Evolutionary conservation across 2,888 invertebrate genomes (phyloP).

Genomic region (Leucania comma): DNA sequence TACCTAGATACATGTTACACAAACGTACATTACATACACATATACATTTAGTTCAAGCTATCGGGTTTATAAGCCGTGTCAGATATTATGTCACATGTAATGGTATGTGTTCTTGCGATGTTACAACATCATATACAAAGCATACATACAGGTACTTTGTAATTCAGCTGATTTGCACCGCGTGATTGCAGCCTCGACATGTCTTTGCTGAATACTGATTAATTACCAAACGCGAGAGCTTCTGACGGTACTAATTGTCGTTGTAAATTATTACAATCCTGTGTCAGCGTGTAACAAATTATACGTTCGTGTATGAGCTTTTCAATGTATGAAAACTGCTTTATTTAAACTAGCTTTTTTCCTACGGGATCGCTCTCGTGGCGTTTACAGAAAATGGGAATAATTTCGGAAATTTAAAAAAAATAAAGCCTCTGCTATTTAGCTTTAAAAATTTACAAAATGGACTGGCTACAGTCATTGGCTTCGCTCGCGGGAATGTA

Average conservation of each 20-base stretch:
- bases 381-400: no score
- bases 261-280: constrained; percentile 7
- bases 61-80: constrained; percentile 29
- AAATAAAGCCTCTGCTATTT: no score
- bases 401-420: no score
- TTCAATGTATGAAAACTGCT: constrained; percentile 5
- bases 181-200: constrained; percentile 52
- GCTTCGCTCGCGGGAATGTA: no score
- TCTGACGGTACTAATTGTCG: constrained; percentile 26
- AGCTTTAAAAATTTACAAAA: no score
- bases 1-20: no score
- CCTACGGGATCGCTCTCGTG: no score
- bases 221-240: constrained; percentile 30
- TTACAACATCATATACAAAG: constrained; percentile 15
- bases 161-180: constrained; percentile 33
- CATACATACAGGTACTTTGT: background rate
- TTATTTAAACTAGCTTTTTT: background rate
- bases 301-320: background rate
- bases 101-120: constrained; percentile 24
- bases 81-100: constrained; percentile 31
- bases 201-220: constrained; percentile 48
- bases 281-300: background rate
- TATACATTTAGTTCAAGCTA: background rate
- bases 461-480: no score
- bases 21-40: background rate